Percentiles rank a stretch among this genome's conserved stretches.
phyloP scores from a whole-genome alignment of 1,140 invertebrate species.

The Cecropterus lyciades region DNA sequence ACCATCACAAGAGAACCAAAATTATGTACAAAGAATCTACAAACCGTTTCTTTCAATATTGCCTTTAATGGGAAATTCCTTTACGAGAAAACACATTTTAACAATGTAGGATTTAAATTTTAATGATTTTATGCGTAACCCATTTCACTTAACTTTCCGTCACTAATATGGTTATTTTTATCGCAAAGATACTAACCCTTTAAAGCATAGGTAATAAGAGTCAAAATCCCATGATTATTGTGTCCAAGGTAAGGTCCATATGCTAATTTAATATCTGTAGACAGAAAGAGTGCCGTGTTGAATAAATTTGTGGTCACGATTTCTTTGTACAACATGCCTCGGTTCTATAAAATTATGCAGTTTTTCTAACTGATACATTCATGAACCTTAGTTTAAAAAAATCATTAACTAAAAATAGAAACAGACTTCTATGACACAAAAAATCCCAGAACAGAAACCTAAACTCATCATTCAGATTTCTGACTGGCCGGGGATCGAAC shows the following conservation, averaged over 20 bases:
- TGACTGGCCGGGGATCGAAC: too few species aligned
- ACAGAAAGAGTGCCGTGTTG: conserved; percentile 26
- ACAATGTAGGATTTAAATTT: conserved; percentile 12
- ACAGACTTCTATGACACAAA: too few species aligned
- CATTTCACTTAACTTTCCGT: conserved; percentile 23
- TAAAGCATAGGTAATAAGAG: conserved; percentile 20
- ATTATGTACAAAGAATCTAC: too few species aligned
- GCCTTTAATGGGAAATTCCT: neutral
- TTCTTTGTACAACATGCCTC: conserved; percentile 12
- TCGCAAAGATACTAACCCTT: neutral
- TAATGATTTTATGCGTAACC: conserved; percentile 19
- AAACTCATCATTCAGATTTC: too few species aligned
- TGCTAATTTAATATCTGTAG: conserved; percentile 12
- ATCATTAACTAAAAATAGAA: too few species aligned
- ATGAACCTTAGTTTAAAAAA: too few species aligned
- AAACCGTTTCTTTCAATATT: too few species aligned
- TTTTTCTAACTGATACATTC: neutral
- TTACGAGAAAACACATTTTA: conserved; percentile 2
- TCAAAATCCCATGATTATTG: conserved; percentile 12
- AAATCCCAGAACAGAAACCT: too few species aligned
- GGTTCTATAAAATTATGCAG: conserved; percentile 18
- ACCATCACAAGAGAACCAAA: too few species aligned
- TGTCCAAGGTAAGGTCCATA: neutral
- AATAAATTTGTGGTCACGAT: conserved; percentile 21
- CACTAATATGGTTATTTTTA: conserved; percentile 14